phyloP scores from a whole-genome alignment of 2,797 vertebrate species.

The Acridotheres tristis region DNA sequence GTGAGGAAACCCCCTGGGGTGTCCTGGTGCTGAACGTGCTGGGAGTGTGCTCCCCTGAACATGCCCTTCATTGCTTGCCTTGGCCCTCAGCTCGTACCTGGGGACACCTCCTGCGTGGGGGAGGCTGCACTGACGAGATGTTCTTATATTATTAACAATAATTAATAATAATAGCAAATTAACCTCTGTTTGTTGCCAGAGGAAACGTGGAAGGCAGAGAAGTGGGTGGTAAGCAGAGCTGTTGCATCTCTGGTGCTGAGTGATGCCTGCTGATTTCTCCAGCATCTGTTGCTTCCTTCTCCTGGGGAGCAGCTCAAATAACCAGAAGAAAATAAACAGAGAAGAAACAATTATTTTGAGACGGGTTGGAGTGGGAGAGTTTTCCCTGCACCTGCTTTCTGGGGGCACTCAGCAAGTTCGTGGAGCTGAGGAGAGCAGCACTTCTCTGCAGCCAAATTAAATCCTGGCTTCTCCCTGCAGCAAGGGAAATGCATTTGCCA shows the following conservation, averaged over 20 bases:
- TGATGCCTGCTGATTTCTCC: background rate
- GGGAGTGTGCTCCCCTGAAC: background rate
- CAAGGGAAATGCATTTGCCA: background rate
- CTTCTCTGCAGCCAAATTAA: background rate
- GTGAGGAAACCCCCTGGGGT: background rate
- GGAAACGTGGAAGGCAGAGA: accelerated
- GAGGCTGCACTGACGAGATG: background rate
- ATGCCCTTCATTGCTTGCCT: background rate
- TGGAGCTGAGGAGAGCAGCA: background rate
- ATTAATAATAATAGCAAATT: background rate
- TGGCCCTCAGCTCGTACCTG: background rate
- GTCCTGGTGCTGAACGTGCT: background rate
- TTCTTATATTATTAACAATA: background rate
- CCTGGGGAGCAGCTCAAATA: background rate
- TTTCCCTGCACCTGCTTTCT: background rate
- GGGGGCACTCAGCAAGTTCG: background rate
- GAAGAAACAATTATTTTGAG: background rate
- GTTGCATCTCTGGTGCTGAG: background rate
- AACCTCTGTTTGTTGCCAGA: background rate
- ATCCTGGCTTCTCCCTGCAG: background rate
- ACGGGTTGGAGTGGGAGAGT: background rate
- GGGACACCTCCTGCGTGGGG: background rate
- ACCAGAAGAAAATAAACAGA: background rate
- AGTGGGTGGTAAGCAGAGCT: background rate
- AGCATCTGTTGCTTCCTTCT: background rate